These are phyloP conservation scores for Lacanobia oleracea DNA, from an alignment of 2,888 invertebrate genomes.

Conservation along the genomic window DNA sequence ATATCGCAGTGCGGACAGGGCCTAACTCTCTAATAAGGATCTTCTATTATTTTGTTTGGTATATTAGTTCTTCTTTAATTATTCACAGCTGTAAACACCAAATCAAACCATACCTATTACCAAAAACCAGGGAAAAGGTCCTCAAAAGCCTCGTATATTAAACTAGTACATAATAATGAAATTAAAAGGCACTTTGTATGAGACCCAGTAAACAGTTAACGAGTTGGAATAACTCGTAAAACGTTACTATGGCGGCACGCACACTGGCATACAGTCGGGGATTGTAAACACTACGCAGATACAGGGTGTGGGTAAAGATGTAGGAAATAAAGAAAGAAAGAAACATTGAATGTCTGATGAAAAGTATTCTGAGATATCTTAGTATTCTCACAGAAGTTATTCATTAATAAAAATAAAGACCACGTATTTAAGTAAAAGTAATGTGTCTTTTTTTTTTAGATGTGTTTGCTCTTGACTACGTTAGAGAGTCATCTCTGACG, in stretches of 20 bases:
- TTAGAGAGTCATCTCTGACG: no score
- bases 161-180: conserved; percentile 69
- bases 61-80: background rate
- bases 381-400: no score
- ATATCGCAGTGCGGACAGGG: no score
- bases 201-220: conserved; percentile 72
- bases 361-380: no score
- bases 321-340: conserved; percentile 9
- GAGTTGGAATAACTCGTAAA: conserved; percentile 76
- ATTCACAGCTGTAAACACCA: conserved; percentile 19
- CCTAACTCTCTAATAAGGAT: no score
- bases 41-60: no score
- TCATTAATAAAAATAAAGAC: no score
- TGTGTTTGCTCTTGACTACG: no score
- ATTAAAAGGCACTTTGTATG: conserved; percentile 74
- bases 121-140: conserved; percentile 1
- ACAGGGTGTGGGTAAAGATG: conserved; percentile 46
- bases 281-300: conserved; percentile 50
- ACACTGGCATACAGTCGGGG: conserved; percentile 51
- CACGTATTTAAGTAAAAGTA: no score
- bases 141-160: conserved; percentile 27
- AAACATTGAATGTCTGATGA: no score
- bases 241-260: conserved; percentile 64
- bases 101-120: conserved; percentile 6
- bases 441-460: no score